Base-by-base conservation (phyloP, 2,113 vertebrate species). In the Bufo gargarizans region DNA sequence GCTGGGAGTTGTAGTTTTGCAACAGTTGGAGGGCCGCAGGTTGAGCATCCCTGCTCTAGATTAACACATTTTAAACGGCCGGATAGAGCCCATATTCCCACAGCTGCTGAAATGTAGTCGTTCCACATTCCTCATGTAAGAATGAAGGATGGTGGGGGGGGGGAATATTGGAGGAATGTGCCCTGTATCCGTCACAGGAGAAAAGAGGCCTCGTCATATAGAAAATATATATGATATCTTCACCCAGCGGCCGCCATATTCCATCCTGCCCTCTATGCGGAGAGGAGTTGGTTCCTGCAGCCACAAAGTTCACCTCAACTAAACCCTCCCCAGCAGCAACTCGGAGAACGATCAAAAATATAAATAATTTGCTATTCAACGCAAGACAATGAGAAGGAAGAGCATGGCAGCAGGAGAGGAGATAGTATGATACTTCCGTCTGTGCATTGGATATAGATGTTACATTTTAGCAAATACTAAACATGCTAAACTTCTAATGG, bases 111-210 rank as follows among this genome's bases (percentile, higher is more conserved):
- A 74, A 77, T 79, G 12, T 72, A 50, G 71, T 45, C 69, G 4
- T 59, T 77, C 84, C 84, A 45, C 84, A 86, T 86, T 86, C 84
- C 56, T 47, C 33, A 13, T 9, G 71, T 77, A 59, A 49, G 20
- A 45, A 55, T n/a, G 84, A 84, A 65, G 59, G 9, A 9, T 53
- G 9, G 53, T 0, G 33, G 33, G 33, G 33, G 59, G 83, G 2
- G 49, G 22, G 13, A 65, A 53, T 59, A 83, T 22, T 13, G 81
- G 81, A 3, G 45, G 61, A 83, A 69, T 50, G 63, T 71, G 78
- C 13, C 17, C 11, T 8, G 19, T 50, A 58, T 47, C 13, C 17
- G 61, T 83, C 61, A 47, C 12, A 72, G 3, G 9, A 47, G 47
- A 20, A 76, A 47, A 50, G 7, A 47, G 47, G 11, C 16, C 16